These are phyloP conservation scores for Notechis scutatus DNA, from an alignment of 2,113 vertebrate species.

Conservation along the genomic window DNA sequence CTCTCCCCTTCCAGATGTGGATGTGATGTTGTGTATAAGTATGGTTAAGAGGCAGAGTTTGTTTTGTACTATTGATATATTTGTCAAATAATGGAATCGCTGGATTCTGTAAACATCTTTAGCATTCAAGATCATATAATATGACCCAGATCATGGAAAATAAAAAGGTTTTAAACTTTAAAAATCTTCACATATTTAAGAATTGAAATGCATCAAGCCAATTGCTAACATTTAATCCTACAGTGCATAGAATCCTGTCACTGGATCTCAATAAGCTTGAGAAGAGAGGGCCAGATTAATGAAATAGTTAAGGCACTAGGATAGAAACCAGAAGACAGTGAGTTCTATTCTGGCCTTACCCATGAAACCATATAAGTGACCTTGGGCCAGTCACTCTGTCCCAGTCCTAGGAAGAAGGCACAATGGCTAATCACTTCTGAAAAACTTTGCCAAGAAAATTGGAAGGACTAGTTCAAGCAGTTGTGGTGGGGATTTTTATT, in stretches of 20 bases:
- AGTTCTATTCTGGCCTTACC: neutral
- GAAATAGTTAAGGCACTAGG: neutral
- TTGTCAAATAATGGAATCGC: neutral
- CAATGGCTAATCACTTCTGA: neutral
- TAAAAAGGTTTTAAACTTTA: neutral
- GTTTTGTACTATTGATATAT: neutral
- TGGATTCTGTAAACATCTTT: neutral
- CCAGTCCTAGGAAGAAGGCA: neutral
- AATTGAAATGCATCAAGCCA: neutral
- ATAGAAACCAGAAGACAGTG: neutral
- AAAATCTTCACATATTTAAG: neutral
- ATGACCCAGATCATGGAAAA: neutral
- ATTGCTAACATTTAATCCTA: neutral
- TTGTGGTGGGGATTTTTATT: neutral
- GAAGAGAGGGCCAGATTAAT: neutral
- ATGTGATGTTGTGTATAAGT: neutral
- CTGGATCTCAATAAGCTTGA: neutral
- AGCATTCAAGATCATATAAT: neutral
- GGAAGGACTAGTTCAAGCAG: no score
- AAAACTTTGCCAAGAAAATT: neutral
- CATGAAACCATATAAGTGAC: neutral
- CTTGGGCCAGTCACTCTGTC: neutral
- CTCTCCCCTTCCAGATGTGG: neutral
- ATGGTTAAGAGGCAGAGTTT: neutral
- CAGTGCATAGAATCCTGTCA: neutral